Conservation (phyloP, 2,113 vertebrate genomes). For the Phaetusa simplex region DNA sequence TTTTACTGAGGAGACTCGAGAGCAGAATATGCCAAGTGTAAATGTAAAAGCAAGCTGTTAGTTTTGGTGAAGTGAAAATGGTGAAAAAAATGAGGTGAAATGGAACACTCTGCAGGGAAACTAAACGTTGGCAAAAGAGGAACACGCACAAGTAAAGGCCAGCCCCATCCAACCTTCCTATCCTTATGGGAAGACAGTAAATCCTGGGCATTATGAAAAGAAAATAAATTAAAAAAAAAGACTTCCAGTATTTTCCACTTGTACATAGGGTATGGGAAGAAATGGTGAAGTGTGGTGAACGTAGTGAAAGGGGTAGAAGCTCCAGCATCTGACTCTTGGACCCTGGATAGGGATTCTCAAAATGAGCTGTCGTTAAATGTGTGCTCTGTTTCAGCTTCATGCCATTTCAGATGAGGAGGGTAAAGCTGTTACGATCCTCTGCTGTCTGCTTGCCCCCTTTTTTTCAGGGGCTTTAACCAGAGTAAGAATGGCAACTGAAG, state of each 20-base stretch:
- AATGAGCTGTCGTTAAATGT: not conserved
- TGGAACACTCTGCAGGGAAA: not conserved
- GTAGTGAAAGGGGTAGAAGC: not conserved
- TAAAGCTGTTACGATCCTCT: not conserved
- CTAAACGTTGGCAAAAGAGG: not conserved
- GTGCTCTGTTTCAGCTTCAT: not conserved
- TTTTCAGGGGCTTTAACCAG: not conserved
- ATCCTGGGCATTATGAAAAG: not conserved
- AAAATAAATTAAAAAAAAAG: not conserved
- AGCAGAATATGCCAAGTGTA: not conserved
- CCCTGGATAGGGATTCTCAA: not conserved
- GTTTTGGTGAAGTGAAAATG: not conserved
- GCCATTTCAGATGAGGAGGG: not conserved
- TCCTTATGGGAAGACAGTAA: not conserved
- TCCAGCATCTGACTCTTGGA: not conserved
- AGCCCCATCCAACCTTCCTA: not conserved
- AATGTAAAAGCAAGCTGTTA: not conserved
- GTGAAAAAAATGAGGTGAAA: not conserved
- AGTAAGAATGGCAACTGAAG: not conserved
- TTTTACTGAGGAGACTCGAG: not conserved
- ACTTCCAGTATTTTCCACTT: not conserved
- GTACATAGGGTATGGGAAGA: not conserved
- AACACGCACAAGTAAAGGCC: not conserved
- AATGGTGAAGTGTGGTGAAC: not conserved
- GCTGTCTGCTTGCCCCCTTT: not conserved